phyloP scores from a whole-genome alignment of 2,113 vertebrate genomes.

The Bubo scandiacus region DNA sequence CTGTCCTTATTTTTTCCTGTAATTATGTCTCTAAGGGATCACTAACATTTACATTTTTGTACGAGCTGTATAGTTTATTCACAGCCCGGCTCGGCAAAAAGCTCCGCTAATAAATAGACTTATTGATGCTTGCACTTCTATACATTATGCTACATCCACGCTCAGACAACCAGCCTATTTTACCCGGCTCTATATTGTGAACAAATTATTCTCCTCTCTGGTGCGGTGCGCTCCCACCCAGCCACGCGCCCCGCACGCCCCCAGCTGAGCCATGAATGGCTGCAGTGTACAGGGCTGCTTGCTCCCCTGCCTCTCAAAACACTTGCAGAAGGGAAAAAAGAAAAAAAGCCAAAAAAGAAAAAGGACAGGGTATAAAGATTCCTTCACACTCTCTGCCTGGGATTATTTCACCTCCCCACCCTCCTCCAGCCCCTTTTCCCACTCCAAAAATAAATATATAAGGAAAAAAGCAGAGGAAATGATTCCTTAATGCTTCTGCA shows the following conservation, averaged over 20 bases:
- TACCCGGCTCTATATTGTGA: neutral
- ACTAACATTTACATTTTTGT: slow-evolving; percentile 14
- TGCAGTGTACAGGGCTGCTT: slow-evolving; percentile 53
- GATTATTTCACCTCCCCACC: neutral
- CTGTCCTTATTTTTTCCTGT: slow-evolving; percentile 42
- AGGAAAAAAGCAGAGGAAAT: neutral
- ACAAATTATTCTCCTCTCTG: slow-evolving; percentile 26
- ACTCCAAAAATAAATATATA: neutral
- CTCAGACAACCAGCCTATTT: slow-evolving; percentile 63
- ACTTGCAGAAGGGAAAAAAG: neutral
- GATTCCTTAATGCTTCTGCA: neutral
- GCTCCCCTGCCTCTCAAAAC: slow-evolving; percentile 43
- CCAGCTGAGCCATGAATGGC: slow-evolving; percentile 66
- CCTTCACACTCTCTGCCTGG: neutral
- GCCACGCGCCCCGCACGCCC: neutral
- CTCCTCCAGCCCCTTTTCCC: neutral
- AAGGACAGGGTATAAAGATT: neutral
- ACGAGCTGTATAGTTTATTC: neutral
- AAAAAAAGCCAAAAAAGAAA: neutral
- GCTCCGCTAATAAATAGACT: slow-evolving; percentile 2
- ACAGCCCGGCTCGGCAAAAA: neutral
- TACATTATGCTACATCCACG: neutral
- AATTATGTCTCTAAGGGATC: slow-evolving; percentile 49
- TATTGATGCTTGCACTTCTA: slow-evolving; percentile 45
- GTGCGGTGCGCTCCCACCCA: neutral